A percentile compares a stretch with the other conserved stretches of the same genome.
Evolutionary conservation across 1,140 invertebrate species (phyloP).

Genomic region (Pseudomyrmex gracilis): DNA sequence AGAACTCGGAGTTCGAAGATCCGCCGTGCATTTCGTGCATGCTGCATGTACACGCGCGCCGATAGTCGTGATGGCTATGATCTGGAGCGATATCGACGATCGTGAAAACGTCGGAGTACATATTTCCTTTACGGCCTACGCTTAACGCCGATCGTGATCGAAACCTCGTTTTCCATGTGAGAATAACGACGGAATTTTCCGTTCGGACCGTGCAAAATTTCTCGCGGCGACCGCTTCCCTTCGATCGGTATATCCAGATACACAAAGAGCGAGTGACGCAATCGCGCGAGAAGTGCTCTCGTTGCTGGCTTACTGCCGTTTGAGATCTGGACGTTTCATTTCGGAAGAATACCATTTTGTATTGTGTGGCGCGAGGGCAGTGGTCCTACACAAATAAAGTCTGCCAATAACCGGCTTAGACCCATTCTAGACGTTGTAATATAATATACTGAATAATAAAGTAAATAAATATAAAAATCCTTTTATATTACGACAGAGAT

Average conservation of each 20-base stretch:
- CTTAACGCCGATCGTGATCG: background rate
- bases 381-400: constrained; percentile 31
- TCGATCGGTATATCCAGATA: constrained; percentile 29
- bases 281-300: constrained; percentile 45
- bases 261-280: constrained; percentile 18
- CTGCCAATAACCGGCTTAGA: background rate
- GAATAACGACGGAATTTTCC: background rate
- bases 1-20: background rate
- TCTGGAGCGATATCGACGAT: background rate
- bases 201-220: background rate
- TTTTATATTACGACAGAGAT: too few species aligned
- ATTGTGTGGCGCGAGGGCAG: background rate
- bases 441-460: too few species aligned
- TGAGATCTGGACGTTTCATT: constrained; percentile 33
- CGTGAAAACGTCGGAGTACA: constrained; percentile 12
- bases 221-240: background rate
- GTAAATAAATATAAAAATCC: too few species aligned
- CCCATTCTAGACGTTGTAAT: too few species aligned
- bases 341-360: background rate
- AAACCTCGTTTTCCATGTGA: constrained; percentile 4
- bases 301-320: constrained; percentile 32
- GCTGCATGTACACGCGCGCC: background rate
- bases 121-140: constrained; percentile 10
- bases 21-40: constrained; percentile 1
- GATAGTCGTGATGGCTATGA: background rate